Percentiles rank a stretch among this genome's conserved stretches.
Evolutionary conservation across 2,888 invertebrate species (phyloP).

Genomic region (Choreutis nemorana): DNA sequence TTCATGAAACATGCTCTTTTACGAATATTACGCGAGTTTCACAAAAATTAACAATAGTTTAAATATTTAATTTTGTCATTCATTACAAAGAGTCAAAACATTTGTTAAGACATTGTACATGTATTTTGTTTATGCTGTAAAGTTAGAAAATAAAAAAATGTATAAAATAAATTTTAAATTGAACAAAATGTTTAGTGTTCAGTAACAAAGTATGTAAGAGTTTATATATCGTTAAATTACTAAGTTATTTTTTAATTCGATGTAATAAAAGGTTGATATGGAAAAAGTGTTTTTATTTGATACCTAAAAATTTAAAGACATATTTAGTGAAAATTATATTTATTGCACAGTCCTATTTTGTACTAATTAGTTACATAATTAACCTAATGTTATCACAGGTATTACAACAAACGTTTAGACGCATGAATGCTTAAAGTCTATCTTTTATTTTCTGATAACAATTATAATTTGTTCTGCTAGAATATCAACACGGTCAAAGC

Average conservation of each 20-base stretch:
- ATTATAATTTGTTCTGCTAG: no score
- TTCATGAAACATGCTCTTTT: no score
- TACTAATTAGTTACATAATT: constrained; percentile 9
- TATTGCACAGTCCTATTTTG: neutral
- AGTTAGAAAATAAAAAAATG: no score
- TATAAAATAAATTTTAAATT: constrained; percentile 16
- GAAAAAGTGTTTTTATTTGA: constrained; percentile 12
- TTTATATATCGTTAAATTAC: constrained; percentile 11
- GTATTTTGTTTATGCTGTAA: no score
- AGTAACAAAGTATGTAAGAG: constrained; percentile 10
- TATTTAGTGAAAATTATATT: neutral
- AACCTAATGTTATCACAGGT: constrained; percentile 20
- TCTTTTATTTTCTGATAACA: no score
- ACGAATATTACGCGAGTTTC: no score
- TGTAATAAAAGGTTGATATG: constrained; percentile 35
- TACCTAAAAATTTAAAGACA: neutral
- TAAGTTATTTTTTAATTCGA: constrained; percentile 46
- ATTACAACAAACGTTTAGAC: constrained; percentile 15
- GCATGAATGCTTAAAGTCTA: no score
- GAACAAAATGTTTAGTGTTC: constrained; percentile 41
- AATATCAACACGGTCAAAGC: no score
- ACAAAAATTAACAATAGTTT: no score
- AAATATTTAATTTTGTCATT: no score
- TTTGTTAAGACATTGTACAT: no score
- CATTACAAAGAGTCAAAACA: no score